Evolutionary conservation across 2,797 vertebrate species (phyloP), one percentile per base, ranked within the genome.

Genomic region (Propithecus deckenii): DNA sequence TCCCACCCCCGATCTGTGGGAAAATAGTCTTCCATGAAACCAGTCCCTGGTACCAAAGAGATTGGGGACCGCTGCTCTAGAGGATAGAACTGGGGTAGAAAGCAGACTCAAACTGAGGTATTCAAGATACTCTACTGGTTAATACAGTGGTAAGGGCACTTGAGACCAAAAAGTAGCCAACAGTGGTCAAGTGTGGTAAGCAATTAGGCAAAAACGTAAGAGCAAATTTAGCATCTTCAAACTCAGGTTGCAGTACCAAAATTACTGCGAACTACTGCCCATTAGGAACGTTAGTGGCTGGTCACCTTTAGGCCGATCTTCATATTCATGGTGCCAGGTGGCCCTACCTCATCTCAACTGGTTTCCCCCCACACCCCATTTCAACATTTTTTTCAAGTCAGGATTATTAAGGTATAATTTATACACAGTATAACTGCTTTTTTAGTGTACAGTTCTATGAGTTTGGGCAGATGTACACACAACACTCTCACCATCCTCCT

Each of bases 91-190:
- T 1, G 11, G n/a, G 15, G 15, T 41, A 78, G 84, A 79, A 74
- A 57, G 10, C 23, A 95, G 67, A 65, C 46, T 86, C 43, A 91
- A 67, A 88, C 78, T 38, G 71, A 80, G 20, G 1, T 59, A 67
- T 5, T 67, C 14, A 30, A 30, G 7, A 81, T 59, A 41, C 41
- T 67, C 30, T 79, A 30, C 63, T 85, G 41, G 41, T 75, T 52
- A 41, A 46, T 76, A 18, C 48, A 55, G 41, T 81, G 41, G 8
- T 25, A 57, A 71, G 35, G 28, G 35, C 14, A 69, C 83, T n/a
- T 79, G 80, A 84, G 65, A 95, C 65, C 76, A 90, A 72, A 74
- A 89, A 50, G 48, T 11, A 90, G 88, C 41, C 63, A 91, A 57
- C 2, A 59, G 52, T 84, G 80, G 13, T 85, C 55, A 85, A 76